A percentile compares a stretch with the other conserved stretches of the same genome.
Evolutionary conservation across 2,888 invertebrate genomes (phyloP).

Genomic region (Reticulitermes lucifugus): DNA sequence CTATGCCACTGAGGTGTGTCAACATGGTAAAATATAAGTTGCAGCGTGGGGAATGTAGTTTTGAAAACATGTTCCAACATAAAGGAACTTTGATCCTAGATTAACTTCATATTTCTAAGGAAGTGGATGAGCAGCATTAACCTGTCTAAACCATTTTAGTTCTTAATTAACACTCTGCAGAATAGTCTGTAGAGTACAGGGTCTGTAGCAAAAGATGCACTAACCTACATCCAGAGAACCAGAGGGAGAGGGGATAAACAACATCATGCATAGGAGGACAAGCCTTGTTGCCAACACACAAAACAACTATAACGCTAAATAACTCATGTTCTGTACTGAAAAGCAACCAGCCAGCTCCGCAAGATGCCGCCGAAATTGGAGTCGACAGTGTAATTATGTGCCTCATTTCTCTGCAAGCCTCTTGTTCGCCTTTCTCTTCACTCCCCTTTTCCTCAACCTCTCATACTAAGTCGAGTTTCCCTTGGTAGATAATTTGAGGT

Average conservation of each 20-base stretch:
- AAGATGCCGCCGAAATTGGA: conserved; percentile 52
- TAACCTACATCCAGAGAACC: conserved; percentile 37
- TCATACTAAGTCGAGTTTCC: conserved; percentile 48
- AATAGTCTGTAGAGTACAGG: conserved; percentile 18
- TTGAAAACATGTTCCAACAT: conserved; percentile 38
- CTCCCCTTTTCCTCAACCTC: conserved; percentile 40
- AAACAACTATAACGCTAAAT: conserved; percentile 48
- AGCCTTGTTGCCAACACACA: conserved; percentile 37
- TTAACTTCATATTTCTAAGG: conserved; percentile 35
- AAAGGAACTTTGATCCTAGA: conserved; percentile 42
- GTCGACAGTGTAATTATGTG: conserved; percentile 54
- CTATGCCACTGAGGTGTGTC: too few species aligned
- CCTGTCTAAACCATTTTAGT: conserved; percentile 37
- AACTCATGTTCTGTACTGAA: conserved; percentile 49
- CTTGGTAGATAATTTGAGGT: conserved; percentile 53
- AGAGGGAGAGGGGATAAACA: not conserved
- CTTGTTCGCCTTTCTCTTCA: conserved; percentile 46
- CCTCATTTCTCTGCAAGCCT: conserved; percentile 51
- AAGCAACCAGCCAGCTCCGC: conserved; percentile 34
- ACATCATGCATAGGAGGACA: conserved; percentile 23
- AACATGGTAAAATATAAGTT: too few species aligned
- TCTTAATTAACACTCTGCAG: conserved; percentile 33
- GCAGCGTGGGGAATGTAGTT: not conserved
- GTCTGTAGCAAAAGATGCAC: conserved; percentile 34
- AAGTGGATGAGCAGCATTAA: conserved; percentile 35